These are phyloP conservation scores for Spea hammondii DNA, from an alignment of 2,797 vertebrate genomes.

Conservation along the genomic window DNA sequence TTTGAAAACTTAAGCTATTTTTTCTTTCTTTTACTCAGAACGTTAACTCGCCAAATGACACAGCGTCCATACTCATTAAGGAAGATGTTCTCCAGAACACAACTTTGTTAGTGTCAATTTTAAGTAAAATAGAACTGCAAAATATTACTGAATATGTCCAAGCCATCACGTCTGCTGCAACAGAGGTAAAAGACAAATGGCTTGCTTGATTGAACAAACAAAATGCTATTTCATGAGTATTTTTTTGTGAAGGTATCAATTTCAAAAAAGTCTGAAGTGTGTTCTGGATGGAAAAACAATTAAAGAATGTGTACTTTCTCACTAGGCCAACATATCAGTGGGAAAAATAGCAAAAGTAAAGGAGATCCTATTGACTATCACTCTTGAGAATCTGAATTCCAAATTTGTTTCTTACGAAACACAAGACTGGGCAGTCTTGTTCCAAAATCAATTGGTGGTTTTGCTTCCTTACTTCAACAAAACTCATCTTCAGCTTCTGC, in stretches of 20 bases:
- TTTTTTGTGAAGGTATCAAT: accelerated
- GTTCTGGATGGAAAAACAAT: not conserved
- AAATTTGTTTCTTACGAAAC: constrained; percentile 1
- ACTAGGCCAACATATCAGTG: too few relatives aligned
- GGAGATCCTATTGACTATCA: not conserved
- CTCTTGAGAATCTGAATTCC: not conserved
- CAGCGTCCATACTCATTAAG: not conserved
- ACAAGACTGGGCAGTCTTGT: not conserved
- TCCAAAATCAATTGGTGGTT: not conserved
- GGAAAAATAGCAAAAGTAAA: too few relatives aligned
- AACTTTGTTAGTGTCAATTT: not conserved
- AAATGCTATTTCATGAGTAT: not conserved
- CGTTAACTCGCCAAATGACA: not conserved
- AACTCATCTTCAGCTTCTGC: not conserved
- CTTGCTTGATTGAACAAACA: not conserved
- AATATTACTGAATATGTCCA: constrained; percentile 18
- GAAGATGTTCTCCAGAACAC: constrained; percentile 3
- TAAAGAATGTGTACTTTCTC: not conserved
- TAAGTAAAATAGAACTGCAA: not conserved
- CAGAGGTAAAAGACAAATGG: constrained; percentile 8
- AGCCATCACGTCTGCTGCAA: not conserved
- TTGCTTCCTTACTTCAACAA: not conserved
- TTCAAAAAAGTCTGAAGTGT: not conserved
- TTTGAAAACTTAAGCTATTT: not conserved
- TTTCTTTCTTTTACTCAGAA: not conserved